Conservation (phyloP, 2,113 vertebrate genomes). For the Cyanoliseus patagonus region DNA sequence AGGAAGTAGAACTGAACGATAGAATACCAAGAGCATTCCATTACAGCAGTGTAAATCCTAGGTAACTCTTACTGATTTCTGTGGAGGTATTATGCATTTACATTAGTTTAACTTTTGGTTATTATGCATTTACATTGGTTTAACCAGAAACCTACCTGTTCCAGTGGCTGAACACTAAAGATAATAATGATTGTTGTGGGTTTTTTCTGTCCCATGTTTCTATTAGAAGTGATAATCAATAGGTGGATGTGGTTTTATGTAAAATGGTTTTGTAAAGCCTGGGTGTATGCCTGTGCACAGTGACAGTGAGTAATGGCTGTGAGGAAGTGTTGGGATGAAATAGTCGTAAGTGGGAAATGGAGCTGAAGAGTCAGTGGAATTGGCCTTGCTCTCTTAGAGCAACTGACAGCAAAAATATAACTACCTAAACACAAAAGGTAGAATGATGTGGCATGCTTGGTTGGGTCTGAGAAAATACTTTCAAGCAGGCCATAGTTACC, state of each 20-base stretch:
- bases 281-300: background rate
- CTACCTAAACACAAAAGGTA: background rate
- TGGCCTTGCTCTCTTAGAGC: background rate
- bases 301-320: background rate
- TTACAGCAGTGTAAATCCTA: background rate
- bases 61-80: background rate
- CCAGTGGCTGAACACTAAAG: background rate
- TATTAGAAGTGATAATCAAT: background rate
- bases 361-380: background rate
- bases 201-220: background rate
- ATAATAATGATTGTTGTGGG: background rate
- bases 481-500: background rate
- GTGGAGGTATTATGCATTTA: background rate
- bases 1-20: background rate
- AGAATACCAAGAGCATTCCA: background rate
- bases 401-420: background rate
- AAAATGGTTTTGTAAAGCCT: background rate
- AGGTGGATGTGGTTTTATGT: background rate
- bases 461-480: background rate
- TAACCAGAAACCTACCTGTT: background rate
- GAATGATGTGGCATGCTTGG: background rate
- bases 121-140: background rate
- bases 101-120: background rate
- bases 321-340: background rate
- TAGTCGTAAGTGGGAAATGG: background rate